Evolutionary conservation across 37 sponge, comb jelly and placozoan species (phyloP), one percentile per base, ranked within the genome.

Genomic region (Oopsacas minuta): DNA sequence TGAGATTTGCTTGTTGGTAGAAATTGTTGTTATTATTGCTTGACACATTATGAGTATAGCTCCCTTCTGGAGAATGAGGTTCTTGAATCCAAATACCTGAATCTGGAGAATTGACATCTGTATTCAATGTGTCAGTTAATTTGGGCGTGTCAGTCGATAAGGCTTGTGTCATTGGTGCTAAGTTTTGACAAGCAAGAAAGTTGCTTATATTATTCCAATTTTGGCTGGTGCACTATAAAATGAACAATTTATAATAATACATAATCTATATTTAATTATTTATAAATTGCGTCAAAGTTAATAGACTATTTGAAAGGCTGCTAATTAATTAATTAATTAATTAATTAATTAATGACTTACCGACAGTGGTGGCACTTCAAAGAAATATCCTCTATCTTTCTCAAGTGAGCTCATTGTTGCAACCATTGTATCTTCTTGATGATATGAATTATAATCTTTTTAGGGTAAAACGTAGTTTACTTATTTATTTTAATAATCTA

Each of bases 221-320:
- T 61, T 61, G 75, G 30, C 75, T 61, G 22, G 75, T 61, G 22
- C 75, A 61, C 75, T 61, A 61, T 61, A 61, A 61, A 61, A 61
- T 20, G 22, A 61, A 32, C 3, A 25, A 25, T 61, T 25, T 25
- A 25, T 32, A 20, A 20, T 61, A 25, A 12, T 42, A 42, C 49
- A 15, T 15, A 42, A 15, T 17, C 8, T 42, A 42, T 42, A 42
- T 17, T 42, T 42, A 42, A 42, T 42, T 61, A 61, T 20, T 61
- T 61, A 61, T 61, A 20, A 25, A 61, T 61, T 7, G 5, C 75
- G n/a, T n/a, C n/a, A n/a, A n/a, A n/a, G n/a, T n/a, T n/a, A n/a
- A n/a, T n/a, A n/a, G n/a, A n/a, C n/a, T n/a, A n/a, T n/a, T n/a
- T n/a, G n/a, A n/a, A n/a, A n/a, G n/a, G n/a, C n/a, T n/a, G n/a